These are phyloP conservation scores for Microtus ochrogaster DNA, from an alignment of 2,113 vertebrate species.

Conservation along the genomic window DNA sequence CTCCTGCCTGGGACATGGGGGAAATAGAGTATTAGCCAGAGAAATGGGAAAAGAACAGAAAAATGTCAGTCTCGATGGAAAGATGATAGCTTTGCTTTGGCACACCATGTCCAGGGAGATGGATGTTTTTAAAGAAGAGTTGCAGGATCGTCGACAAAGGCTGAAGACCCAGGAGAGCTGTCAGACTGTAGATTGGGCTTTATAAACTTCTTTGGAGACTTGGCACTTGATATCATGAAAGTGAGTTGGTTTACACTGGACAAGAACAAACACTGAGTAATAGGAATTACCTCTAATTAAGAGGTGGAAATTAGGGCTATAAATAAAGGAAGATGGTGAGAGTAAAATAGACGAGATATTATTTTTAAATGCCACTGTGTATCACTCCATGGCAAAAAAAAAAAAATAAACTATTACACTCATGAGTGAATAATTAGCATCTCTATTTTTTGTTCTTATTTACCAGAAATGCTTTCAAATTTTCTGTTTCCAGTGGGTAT, in stretches of 20 bases:
- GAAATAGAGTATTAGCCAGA: conserved; percentile 68
- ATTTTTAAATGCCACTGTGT: neutral
- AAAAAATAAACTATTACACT: neutral
- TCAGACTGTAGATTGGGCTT: neutral
- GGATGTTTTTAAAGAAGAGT: conserved; percentile 64
- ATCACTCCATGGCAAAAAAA: neutral
- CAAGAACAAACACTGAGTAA: neutral
- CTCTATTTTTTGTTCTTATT: neutral
- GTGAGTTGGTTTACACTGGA: neutral
- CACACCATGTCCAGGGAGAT: conserved; percentile 58
- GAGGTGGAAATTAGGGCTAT: neutral
- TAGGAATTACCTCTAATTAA: neutral
- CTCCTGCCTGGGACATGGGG: conserved; percentile 50
- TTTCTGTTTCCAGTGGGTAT: neutral
- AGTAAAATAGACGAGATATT: neutral
- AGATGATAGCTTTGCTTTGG: conserved; percentile 74
- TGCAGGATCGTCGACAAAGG: conserved; percentile 8
- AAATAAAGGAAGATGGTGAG: neutral
- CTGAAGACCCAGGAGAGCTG: neutral
- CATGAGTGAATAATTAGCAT: neutral
- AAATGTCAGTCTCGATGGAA: conserved; percentile 72
- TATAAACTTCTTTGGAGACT: conserved; percentile 8
- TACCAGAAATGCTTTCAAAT: conserved; percentile 38
- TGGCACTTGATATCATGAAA: neutral
- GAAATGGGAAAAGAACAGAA: conserved; percentile 73